A percentile compares a stretch with the other conserved stretches of the same genome.
Evolutionary conservation across 2,797 vertebrate genomes (phyloP).

Genomic region (Tokudaia muenninki): DNA sequence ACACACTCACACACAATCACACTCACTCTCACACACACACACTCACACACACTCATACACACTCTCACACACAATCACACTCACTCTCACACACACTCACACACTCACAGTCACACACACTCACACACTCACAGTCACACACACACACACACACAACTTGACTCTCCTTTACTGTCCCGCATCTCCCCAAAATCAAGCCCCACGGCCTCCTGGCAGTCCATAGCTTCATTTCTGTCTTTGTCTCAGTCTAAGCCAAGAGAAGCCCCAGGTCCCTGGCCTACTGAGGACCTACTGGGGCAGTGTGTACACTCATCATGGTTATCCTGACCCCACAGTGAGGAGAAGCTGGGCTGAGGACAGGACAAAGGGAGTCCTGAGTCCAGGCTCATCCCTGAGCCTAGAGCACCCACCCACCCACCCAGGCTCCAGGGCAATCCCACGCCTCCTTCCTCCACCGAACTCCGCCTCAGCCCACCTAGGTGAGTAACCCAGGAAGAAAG

Average conservation of each 20-base stretch:
- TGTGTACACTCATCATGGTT: accelerated
- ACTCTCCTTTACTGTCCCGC: not conserved
- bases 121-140: not conserved
- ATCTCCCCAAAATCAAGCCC: not conserved
- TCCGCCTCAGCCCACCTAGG: not conserved
- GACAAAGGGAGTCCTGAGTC: no score
- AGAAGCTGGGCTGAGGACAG: not conserved
- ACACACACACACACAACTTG: not conserved
- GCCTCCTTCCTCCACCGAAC: not conserved
- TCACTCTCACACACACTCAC: no score
- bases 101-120: no score
- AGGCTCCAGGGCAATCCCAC: not conserved
- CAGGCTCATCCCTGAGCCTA: not conserved
- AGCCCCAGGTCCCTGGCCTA: not conserved
- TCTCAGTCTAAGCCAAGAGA: no score
- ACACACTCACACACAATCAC: no score
- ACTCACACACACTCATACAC: not conserved
- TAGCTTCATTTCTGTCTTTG: not conserved
- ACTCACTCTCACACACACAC: not conserved
- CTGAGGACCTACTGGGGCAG: no score
- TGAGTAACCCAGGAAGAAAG: not conserved
- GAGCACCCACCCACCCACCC: not conserved
- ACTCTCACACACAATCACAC: no score
- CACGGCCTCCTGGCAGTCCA: not conserved
- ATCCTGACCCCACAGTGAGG: not conserved